Base-by-base conservation (phyloP, 2,113 vertebrate genomes). In the Emberiza fucata region DNA sequence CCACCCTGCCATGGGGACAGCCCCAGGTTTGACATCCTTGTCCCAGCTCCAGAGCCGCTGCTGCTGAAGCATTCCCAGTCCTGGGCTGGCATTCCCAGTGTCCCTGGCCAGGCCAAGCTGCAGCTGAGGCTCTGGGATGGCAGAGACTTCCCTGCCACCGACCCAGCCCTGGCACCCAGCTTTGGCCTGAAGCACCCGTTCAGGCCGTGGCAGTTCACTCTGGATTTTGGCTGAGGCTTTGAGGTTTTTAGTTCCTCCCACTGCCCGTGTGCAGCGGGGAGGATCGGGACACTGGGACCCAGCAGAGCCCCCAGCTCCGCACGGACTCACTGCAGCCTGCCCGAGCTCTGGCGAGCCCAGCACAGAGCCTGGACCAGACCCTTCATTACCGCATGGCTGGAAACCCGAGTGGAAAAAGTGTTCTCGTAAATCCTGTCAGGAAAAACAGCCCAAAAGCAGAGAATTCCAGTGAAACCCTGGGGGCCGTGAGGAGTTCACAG, bases 371-470 rank as follows among this genome's bases (percentile, higher is more conserved):
- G 94, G 79, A n/a, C 17, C 0, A 77, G 61, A 37, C 77, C 70
- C 53, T 80, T 73, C 48, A 75, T 88, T 39, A 97, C 68, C 82
- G 11, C 88, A 72, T 23, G 23, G 90, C n/a, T 97, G 92, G 94
- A 95, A 82, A 81, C 56, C 2, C 1, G 8, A 82, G 64, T 77
- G 85, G 84, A 94, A 78, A 73, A 95, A 70, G 29, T 12, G 35
- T 77, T 89, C 93, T 88, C 69, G 29, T 83, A 65, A 90, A 88
- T 53, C 57, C 86, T 61, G 40, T 83, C 88, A 93, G 94, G 78
- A 86, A 92, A 90, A 95, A 78, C 59, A 88, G 72, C 66, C 42
- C 40, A 2, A 24, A 12, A 39, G 29, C 27, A 65, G 81, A 40
- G 81, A 37, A 28, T 75, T 48, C 66, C 54, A 76, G 64, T 9